phyloP scores from a whole-genome alignment of 2,888 invertebrate genomes.

The Holacanthella duospinosa region DNA sequence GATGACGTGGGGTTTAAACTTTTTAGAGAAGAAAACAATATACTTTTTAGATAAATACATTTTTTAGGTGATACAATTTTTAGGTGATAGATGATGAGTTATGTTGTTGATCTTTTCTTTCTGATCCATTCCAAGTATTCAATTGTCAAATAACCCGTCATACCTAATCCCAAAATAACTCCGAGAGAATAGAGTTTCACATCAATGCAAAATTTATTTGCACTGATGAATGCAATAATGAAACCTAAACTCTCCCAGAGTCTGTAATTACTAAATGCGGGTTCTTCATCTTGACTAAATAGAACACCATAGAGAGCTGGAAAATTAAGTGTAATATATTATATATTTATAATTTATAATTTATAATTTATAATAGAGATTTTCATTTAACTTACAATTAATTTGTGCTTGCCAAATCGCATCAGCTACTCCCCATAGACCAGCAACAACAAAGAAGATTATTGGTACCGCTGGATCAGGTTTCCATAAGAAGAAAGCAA shows the following conservation, averaged over 20 bases:
- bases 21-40: no score
- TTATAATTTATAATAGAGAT: not conserved
- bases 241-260: constrained; percentile 87
- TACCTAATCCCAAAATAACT: constrained; percentile 57
- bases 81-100: no score
- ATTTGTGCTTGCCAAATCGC: constrained; percentile 98
- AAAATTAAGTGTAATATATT: not conserved
- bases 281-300: constrained; percentile 57
- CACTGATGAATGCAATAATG: constrained; percentile 70
- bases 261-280: constrained; percentile 83
- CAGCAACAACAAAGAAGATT: constrained; percentile 78
- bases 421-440: constrained; percentile 84
- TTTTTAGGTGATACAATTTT: no score
- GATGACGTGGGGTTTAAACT: no score
- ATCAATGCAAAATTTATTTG: constrained; percentile 62
- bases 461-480: constrained; percentile 68
- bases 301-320: constrained; percentile 21
- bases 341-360: not conserved
- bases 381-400: constrained; percentile 55
- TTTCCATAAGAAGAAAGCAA: constrained; percentile 71
- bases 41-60: no score
- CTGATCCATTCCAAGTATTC: constrained; percentile 42
- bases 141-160: constrained; percentile 60
- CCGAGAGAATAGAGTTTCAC: constrained; percentile 60
- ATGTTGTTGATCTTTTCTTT: not conserved